Evolutionary conservation across 1,140 invertebrate species (phyloP).

Genomic region (Triops longicaudatus): DNA sequence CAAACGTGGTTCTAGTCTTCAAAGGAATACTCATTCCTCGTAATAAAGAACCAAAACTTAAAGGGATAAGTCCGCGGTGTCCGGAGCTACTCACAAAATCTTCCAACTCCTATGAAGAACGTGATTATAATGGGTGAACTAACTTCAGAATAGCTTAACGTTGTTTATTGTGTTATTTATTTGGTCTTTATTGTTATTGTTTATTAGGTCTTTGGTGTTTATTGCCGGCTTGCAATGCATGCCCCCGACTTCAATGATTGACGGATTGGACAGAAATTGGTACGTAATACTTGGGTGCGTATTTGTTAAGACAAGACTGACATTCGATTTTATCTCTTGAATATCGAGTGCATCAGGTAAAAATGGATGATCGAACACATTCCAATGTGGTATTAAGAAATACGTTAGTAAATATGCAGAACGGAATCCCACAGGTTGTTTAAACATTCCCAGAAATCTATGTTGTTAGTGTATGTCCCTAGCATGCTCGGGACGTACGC

Average conservation of each 20-base stretch:
- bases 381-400: background rate
- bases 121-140: too few relatives aligned
- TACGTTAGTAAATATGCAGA: background rate
- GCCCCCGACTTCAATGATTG: conserved; percentile 72
- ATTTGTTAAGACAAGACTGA: conserved; percentile 67
- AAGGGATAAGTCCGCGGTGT: conserved; percentile 62
- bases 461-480: conserved; percentile 43
- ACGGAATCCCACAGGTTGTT: conserved; percentile 39
- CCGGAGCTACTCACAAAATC: conserved; percentile 56
- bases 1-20: conserved; percentile 49
- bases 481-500: conserved; percentile 52
- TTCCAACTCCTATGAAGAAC: conserved; percentile 49
- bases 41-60: conserved; percentile 70
- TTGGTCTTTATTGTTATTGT: too few relatives aligned
- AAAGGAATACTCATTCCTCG: conserved; percentile 63
- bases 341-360: conserved; percentile 41
- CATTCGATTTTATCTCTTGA: conserved; percentile 55
- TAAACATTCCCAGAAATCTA: conserved; percentile 51
- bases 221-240: conserved; percentile 64
- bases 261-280: conserved; percentile 59
- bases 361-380: background rate
- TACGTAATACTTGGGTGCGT: conserved; percentile 62
- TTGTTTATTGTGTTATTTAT: too few relatives aligned
- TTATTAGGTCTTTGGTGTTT: background rate
- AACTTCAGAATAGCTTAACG: too few relatives aligned